Evolutionary conservation across 2,113 vertebrate genomes (phyloP).

Genomic region (Oncorhynchus kisutch): DNA sequence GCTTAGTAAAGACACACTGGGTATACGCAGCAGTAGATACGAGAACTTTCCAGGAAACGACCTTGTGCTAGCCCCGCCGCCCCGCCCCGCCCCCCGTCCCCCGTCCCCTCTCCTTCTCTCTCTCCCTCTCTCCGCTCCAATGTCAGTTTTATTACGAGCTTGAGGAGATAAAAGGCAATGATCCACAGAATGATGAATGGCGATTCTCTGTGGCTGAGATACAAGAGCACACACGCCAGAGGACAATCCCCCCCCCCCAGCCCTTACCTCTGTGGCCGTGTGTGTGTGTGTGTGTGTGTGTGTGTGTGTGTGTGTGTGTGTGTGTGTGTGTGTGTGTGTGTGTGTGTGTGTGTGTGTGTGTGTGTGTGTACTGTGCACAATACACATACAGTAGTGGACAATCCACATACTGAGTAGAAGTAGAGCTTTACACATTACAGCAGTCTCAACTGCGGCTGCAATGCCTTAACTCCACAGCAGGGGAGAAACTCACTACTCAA

Average conservation of each 20-base stretch:
- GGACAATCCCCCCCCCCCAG: conserved; percentile 65
- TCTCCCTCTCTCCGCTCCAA: conserved; percentile 55
- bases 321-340: conserved; percentile 21
- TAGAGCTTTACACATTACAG: background rate
- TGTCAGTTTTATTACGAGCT: conserved; percentile 83
- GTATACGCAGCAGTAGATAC: background rate
- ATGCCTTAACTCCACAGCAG: conserved; percentile 20
- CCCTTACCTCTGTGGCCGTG: conserved; percentile 1
- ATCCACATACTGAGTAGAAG: conserved; percentile 33
- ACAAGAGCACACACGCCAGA: conserved; percentile 72
- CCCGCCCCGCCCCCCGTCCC: background rate
- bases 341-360: conserved; percentile 21
- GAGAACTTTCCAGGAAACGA: conserved; percentile 39
- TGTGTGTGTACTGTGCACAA: background rate
- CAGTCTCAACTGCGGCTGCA: background rate
- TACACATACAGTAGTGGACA: conserved; percentile 5
- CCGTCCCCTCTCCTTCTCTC: background rate
- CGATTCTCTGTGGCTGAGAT: conserved; percentile 74
- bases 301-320: conserved; percentile 18
- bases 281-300: conserved; percentile 16
- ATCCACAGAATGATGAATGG: conserved; percentile 84
- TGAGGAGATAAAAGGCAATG: conserved; percentile 80
- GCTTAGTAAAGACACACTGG: conserved; percentile 15
- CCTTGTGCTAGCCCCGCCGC: conserved; percentile 29
- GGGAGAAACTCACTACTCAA: conserved; percentile 12